A percentile compares a stretch with the other conserved stretches of the same genome.
phyloP scores from a whole-genome alignment of 1,140 invertebrate genomes.

The Asobara japonica region DNA sequence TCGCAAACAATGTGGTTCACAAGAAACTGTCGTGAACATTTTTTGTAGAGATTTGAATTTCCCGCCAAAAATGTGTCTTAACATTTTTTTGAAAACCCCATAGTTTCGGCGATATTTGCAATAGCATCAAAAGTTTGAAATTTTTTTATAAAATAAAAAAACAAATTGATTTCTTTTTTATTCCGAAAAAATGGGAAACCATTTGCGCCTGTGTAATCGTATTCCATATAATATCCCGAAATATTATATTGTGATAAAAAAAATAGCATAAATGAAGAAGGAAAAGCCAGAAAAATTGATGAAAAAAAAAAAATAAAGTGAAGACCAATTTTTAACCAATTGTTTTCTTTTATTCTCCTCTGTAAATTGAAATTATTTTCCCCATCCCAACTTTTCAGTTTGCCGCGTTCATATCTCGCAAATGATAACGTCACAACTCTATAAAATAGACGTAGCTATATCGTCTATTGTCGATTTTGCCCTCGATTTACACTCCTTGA shows the following conservation, averaged over 20 bases:
- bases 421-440: conserved; percentile 51
- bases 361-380: neutral
- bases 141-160: too few relatives aligned
- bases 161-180: neutral
- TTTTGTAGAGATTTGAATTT: too few relatives aligned
- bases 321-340: conserved; percentile 20
- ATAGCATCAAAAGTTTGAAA: too few relatives aligned
- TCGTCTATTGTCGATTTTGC: neutral
- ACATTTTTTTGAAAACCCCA: too few relatives aligned
- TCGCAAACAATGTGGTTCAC: too few relatives aligned
- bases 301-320: neutral
- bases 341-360: conserved; percentile 47
- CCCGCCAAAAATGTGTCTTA: too few relatives aligned
- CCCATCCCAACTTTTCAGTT: conserved; percentile 13
- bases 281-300: neutral
- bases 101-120: too few relatives aligned
- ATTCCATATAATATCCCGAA: conserved; percentile 52
- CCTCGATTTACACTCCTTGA: too few relatives aligned
- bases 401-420: conserved; percentile 43
- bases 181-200: neutral
- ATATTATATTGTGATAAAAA: conserved; percentile 59
- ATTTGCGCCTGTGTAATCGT: conserved; percentile 45
- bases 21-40: too few relatives aligned
- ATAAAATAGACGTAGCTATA: conserved; percentile 49
- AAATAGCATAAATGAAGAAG: conserved; percentile 45